phyloP scores from a whole-genome alignment of 2,888 invertebrate genomes.

The Drosophila meridiana region DNA sequence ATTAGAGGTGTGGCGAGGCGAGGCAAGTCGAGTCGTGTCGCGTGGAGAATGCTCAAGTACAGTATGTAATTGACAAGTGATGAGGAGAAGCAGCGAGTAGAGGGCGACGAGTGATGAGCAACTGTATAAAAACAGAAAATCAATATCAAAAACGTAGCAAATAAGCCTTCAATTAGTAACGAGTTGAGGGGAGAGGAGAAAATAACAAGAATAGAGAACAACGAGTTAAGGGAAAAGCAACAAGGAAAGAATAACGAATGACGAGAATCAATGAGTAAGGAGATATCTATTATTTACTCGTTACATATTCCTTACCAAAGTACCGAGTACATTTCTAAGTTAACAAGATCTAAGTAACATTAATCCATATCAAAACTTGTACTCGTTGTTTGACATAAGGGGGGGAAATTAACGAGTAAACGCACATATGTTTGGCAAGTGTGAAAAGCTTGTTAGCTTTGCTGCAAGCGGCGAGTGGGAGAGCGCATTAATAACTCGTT shows the following conservation, averaged over 20 bases:
- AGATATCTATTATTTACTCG: background rate
- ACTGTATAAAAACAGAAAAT: background rate
- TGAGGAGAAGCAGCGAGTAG: background rate
- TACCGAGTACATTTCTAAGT: no score
- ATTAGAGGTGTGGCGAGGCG: background rate
- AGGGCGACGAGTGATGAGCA: background rate
- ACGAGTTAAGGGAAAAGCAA: background rate
- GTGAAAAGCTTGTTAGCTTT: background rate
- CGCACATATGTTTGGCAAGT: background rate
- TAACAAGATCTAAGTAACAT: background rate
- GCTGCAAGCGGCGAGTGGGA: background rate
- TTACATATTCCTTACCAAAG: no score
- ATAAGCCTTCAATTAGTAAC: background rate
- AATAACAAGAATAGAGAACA: background rate
- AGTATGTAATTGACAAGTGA: background rate
- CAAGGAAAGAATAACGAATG: background rate
- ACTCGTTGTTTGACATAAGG: background rate
- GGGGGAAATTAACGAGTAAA: background rate
- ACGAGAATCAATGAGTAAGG: background rate
- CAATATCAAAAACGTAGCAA: background rate
- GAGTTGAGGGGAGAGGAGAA: background rate
- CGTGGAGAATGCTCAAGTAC: background rate
- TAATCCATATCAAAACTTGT: background rate
- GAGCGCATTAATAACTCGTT: conserved; percentile 15
- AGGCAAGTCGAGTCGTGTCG: background rate